Evolutionary conservation across 2,888 invertebrate species (phyloP), one percentile per base, ranked within the genome.

Genomic region (Hermaeophaga mercurialis): DNA sequence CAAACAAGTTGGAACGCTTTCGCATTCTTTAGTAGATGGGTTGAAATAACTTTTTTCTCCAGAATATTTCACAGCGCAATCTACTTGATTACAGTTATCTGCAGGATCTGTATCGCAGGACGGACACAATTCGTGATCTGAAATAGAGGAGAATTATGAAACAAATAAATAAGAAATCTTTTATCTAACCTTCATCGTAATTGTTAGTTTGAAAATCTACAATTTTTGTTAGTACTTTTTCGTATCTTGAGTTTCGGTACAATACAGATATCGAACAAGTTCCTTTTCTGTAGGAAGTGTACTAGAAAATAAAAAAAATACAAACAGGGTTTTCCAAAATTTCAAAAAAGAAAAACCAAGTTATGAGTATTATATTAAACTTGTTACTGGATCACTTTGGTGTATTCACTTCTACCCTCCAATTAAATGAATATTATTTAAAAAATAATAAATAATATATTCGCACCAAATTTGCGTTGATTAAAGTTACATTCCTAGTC

Each of bases 1-100:
- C 17, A 60, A 63, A 61, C 79, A 80, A 15, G 68, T 54, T 4
- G 79, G 78, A 28, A 78, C 77, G 48, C 69, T 65, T 59, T 78
- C 73, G 56, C 79, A 78, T 39, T 68, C 65, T 46, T 70, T 70
- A 48, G 66, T 68, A 24, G 65, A 64, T 5, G 66, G 57, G 66
- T 82, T 81, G 65, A 79, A 83, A 63, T 74, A 83, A 67, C 77
- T 82, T 28, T 78, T 75, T 46, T 71, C 72, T 1, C 82, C 83
- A 45, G 81, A 78, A 69, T 83, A 84, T 58, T 83, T 83, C 60
- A 80, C 78, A 54, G 80, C 79, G 62, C 83, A 84, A 63, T 82
- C 79, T 0, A 80, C 76, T 0, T 81, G 81, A n/a, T 72, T 73
- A 63, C 83, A 84, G 31, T 78, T 76, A 15, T 75, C 71, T 7